These are phyloP conservation scores for Leptoteleia sp. DNA, from an alignment of 1,140 invertebrate genomes.

Conservation along the genomic window DNA sequence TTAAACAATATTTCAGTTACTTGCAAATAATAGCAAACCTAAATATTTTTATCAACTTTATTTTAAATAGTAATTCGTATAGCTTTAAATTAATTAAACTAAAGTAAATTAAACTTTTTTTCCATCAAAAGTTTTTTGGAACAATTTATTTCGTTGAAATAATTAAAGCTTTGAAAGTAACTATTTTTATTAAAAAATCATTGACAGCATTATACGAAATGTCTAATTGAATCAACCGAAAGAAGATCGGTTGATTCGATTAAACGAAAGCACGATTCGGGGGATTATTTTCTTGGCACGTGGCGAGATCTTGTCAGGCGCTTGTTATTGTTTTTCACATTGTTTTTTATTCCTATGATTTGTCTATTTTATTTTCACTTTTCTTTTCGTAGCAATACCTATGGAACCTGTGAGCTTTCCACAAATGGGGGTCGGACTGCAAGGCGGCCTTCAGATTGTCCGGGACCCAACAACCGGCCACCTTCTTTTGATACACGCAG, in stretches of 20 bases:
- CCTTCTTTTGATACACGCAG: conserved; percentile 87
- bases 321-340: conserved; percentile 36
- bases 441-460: conserved; percentile 83
- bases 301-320: neutral
- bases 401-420: conserved; percentile 86
- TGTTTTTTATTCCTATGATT: conserved; percentile 60
- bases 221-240: too few relatives aligned
- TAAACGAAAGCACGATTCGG: conserved; percentile 4
- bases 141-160: too few relatives aligned
- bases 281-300: neutral
- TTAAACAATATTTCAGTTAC: too few relatives aligned
- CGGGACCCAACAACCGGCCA: conserved; percentile 91
- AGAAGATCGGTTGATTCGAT: neutral
- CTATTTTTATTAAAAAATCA: too few relatives aligned
- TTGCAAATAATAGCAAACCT: too few relatives aligned
- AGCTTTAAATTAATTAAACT: too few relatives aligned
- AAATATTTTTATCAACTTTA: too few relatives aligned
- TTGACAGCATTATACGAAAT: too few relatives aligned
- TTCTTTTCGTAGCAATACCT: conserved; percentile 81
- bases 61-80: too few relatives aligned
- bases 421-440: conserved; percentile 77
- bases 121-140: too few relatives aligned
- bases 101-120: too few relatives aligned
- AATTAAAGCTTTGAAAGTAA: too few relatives aligned
- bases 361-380: conserved; percentile 62